Percentiles rank a stretch among this genome's conserved stretches.
These are phyloP conservation scores for Oppia nitens DNA, from an alignment of 1,140 invertebrate genomes.

Conservation along the genomic window DNA sequence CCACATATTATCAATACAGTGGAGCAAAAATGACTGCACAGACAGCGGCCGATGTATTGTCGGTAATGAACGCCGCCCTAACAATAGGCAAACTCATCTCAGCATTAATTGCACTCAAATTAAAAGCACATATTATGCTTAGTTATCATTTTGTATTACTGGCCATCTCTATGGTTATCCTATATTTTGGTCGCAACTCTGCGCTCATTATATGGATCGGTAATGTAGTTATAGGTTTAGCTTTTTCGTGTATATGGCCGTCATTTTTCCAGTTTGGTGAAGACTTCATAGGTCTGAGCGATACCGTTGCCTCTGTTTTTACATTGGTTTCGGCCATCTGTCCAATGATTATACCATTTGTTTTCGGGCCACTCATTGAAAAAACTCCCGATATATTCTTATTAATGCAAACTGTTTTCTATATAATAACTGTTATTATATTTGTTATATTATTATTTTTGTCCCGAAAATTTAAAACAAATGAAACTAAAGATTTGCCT, in stretches of 20 bases:
- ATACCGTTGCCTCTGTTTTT: not conserved
- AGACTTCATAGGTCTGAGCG: not conserved
- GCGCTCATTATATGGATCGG: not conserved
- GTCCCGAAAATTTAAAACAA: too few species aligned
- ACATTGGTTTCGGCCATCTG: not conserved
- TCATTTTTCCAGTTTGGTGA: not conserved
- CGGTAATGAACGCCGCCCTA: not conserved
- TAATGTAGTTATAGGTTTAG: not conserved
- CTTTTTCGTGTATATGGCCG: slow-evolving; percentile 1
- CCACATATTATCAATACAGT: not conserved
- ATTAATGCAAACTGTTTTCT: not conserved
- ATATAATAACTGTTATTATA: not conserved
- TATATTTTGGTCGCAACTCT: not conserved
- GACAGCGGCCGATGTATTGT: not conserved
- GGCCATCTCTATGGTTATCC: not conserved
- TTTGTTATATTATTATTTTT: too few species aligned
- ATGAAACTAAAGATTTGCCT: too few species aligned
- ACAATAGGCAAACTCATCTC: not conserved
- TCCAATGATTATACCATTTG: not conserved
- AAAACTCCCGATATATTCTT: not conserved
- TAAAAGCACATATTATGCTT: slow-evolving; percentile 1
- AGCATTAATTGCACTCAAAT: slow-evolving; percentile 2
- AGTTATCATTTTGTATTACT: not conserved
- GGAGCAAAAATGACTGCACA: not conserved
- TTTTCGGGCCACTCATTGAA: not conserved